phyloP scores from a whole-genome alignment of 2,797 vertebrate species.

The Xenops minutus region DNA sequence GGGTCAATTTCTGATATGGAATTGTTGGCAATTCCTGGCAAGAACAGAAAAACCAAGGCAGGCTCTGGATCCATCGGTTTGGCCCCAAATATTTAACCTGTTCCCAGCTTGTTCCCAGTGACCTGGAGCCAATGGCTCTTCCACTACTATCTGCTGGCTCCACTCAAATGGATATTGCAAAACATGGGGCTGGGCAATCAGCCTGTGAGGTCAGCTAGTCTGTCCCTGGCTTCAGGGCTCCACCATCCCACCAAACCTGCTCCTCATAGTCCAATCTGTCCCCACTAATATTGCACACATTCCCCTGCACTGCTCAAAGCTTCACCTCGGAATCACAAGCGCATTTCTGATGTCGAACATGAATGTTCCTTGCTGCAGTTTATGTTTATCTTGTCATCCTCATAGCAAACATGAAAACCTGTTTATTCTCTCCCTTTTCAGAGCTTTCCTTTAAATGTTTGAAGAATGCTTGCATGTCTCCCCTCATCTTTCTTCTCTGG shows the following conservation, averaged over 20 bases:
- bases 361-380: constrained; percentile 9
- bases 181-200: accelerated
- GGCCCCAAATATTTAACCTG: neutral
- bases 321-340: neutral
- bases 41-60: neutral
- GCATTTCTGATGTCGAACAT: neutral
- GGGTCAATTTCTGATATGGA: accelerated
- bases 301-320: neutral
- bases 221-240: neutral
- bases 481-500: neutral
- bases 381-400: constrained; percentile 55
- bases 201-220: accelerated
- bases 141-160: accelerated
- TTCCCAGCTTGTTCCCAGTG: neutral
- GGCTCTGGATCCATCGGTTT: neutral
- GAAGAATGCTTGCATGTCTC: constrained; percentile 4
- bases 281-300: accelerated
- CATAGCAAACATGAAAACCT: constrained; percentile 35
- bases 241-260: accelerated
- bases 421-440: constrained; percentile 32
- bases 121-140: neutral
- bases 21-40: neutral
- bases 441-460: constrained; percentile 25
- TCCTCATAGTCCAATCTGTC: accelerated
- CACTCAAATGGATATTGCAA: accelerated